These are phyloP conservation scores for Thecophora atra DNA, from an alignment of 2,888 invertebrate genomes.

Conservation along the genomic window DNA sequence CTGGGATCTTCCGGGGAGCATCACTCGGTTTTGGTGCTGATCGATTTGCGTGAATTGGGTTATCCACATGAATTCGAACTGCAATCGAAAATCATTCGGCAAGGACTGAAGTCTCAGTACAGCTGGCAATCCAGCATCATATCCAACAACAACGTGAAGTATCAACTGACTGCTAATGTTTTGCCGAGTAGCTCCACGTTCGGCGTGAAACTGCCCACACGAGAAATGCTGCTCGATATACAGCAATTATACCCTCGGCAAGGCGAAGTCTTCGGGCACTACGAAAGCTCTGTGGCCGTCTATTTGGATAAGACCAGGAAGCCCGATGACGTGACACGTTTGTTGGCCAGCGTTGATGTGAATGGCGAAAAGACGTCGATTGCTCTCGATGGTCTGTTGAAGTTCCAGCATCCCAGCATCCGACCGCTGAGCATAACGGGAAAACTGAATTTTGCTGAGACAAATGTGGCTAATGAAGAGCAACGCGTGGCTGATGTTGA, in stretches of 20 bases:
- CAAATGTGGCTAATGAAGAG: conserved; percentile 53
- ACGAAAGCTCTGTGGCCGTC: conserved; percentile 72
- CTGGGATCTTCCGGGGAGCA: conserved; percentile 67
- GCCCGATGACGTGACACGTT: conserved; percentile 74
- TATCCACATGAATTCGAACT: conserved; percentile 79
- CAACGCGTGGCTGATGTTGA: conserved; percentile 57
- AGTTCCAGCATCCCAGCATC: conserved; percentile 75
- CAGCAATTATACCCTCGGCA: conserved; percentile 67
- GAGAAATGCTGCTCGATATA: conserved; percentile 74
- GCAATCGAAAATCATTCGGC: conserved; percentile 72
- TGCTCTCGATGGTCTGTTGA: conserved; percentile 69
- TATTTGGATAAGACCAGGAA: conserved; percentile 78
- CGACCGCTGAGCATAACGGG: conserved; percentile 67
- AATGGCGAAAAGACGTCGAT: conserved; percentile 67
- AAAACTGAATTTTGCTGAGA: conserved; percentile 61
- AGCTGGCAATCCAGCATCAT: conserved; percentile 78
- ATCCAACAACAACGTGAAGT: conserved; percentile 75
- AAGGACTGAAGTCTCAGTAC: conserved; percentile 71
- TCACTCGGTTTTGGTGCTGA: conserved; percentile 72
- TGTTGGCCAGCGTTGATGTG: conserved; percentile 70
- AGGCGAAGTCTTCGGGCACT: conserved; percentile 68
- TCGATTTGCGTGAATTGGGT: conserved; percentile 79
- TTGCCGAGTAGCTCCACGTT: conserved; percentile 73
- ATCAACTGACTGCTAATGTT: conserved; percentile 74
- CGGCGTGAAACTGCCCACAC: conserved; percentile 74